Percentiles rank a stretch among this genome's conserved stretches.
Conservation (phyloP, 2,113 vertebrate species). For the Phrynocephalus versicolor region DNA sequence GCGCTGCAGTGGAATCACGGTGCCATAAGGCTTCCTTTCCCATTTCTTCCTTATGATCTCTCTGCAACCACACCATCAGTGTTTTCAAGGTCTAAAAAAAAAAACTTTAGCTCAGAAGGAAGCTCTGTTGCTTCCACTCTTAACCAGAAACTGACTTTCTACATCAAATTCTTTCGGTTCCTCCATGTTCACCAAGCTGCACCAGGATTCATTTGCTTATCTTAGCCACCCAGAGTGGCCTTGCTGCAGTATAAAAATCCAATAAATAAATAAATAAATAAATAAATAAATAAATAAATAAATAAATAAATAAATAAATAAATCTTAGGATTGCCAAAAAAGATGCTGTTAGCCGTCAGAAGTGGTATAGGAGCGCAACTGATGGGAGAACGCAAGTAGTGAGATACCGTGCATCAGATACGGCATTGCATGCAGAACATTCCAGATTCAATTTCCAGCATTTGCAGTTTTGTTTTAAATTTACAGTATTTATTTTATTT, state of each 20-base stretch:
- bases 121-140: neutral
- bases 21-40: neutral
- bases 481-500: too few relatives aligned
- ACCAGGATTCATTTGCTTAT: neutral
- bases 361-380: neutral
- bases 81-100: neutral
- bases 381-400: neutral
- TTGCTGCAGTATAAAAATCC: too few relatives aligned
- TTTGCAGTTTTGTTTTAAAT: too few relatives aligned
- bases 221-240: too few relatives aligned
- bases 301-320: too few relatives aligned
- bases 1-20: neutral
- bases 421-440: neutral
- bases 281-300: too few relatives aligned
- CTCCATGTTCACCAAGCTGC: neutral
- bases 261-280: too few relatives aligned
- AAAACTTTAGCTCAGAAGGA: too few relatives aligned
- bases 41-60: neutral
- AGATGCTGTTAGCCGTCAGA: neutral
- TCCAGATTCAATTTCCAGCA: neutral
- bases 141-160: neutral
- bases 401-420: constrained; percentile 37
- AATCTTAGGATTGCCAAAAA: neutral
- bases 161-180: neutral
- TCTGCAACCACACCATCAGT: neutral